A percentile compares a stretch with the other conserved stretches of the same genome.
Evolutionary conservation across 2,113 vertebrate genomes (phyloP).

Genomic region (Tinamus guttatus): DNA sequence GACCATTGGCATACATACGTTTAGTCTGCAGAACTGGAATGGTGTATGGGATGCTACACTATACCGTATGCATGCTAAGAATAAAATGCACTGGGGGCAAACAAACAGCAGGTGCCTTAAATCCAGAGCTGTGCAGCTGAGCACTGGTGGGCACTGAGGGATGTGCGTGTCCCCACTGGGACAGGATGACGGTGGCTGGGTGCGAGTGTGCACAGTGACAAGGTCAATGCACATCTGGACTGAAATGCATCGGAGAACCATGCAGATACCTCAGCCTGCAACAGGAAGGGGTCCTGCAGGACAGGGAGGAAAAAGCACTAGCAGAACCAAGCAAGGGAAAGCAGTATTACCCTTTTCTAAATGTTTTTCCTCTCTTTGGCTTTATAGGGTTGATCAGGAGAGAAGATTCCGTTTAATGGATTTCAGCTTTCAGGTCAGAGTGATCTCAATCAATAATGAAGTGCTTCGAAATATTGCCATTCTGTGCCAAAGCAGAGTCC

Average conservation of each 20-base stretch:
- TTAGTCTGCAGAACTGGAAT: accelerated
- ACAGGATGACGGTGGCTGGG: not conserved
- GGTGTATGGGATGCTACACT: too few relatives aligned
- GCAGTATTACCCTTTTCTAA: accelerated
- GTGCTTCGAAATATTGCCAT: conserved; percentile 39
- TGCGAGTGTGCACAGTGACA: too few relatives aligned
- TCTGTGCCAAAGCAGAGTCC: conserved; percentile 56
- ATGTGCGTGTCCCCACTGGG: not conserved
- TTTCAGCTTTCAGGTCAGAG: conserved; percentile 68
- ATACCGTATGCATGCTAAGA: too few relatives aligned
- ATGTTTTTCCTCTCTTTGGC: not conserved
- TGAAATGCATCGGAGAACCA: not conserved
- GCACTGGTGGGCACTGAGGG: too few relatives aligned
- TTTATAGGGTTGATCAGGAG: not conserved
- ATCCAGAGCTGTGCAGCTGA: accelerated
- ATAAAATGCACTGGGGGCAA: not conserved
- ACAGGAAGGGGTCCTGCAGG: not conserved
- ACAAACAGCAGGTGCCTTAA: accelerated
- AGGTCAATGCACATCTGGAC: too few relatives aligned
- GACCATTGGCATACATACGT: not conserved
- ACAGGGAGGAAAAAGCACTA: not conserved
- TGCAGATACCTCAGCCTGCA: not conserved
- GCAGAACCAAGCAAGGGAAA: not conserved
- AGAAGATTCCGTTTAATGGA: conserved; percentile 53
- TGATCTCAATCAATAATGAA: conserved; percentile 74